These are phyloP conservation scores for Chromis chromis DNA, from an alignment of 2,797 vertebrate species.

Conservation along the genomic window DNA sequence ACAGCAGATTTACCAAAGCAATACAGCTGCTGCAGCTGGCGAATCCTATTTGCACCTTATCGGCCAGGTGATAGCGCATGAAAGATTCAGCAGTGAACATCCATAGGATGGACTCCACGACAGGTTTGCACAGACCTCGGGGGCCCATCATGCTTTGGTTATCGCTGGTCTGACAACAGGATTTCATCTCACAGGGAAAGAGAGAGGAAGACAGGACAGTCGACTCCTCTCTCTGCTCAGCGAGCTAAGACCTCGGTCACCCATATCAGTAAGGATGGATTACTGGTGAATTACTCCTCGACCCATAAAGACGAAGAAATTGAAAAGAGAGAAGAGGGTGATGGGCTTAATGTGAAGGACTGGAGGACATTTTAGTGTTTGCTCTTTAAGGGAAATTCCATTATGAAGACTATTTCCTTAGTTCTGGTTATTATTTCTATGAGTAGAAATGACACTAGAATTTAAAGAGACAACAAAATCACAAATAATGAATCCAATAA, in stretches of 20 bases:
- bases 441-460: background rate
- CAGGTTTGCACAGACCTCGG: constrained; percentile 51
- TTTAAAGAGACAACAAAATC: background rate
- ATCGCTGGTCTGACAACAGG: constrained; percentile 55
- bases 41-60: constrained; percentile 74
- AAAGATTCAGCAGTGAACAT: constrained; percentile 67
- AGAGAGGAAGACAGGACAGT: constrained; percentile 32
- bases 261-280: constrained; percentile 59
- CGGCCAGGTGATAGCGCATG: constrained; percentile 44
- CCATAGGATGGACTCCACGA: constrained; percentile 26
- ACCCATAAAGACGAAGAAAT: constrained; percentile 34
- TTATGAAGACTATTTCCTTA: background rate
- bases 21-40: constrained; percentile 40
- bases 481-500: background rate
- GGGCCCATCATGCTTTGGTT: constrained; percentile 49
- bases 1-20: constrained; percentile 55
- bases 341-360: constrained; percentile 25
- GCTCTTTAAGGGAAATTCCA: constrained; percentile 5
- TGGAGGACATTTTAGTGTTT: constrained; percentile 18
- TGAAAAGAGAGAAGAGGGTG: constrained; percentile 28
- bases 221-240: constrained; percentile 43
- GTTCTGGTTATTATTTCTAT: background rate
- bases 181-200: constrained; percentile 51
- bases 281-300: constrained; percentile 57
- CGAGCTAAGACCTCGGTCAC: constrained; percentile 56